Evolutionary conservation across 2,888 invertebrate genomes (phyloP).

Genomic region (Rhagium mordax): DNA sequence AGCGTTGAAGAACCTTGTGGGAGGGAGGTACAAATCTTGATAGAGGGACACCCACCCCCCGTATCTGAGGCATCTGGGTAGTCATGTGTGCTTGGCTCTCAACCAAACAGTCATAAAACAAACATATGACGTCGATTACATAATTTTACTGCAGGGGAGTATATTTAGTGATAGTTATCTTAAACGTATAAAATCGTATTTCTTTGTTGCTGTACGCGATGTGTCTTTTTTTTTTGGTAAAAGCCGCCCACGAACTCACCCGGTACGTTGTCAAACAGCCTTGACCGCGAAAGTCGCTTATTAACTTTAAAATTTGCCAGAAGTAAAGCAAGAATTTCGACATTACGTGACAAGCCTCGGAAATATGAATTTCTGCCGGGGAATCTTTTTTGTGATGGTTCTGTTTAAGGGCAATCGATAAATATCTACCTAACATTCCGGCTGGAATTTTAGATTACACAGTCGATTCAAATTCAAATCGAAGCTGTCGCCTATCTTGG

Average conservation of each 20-base stretch:
- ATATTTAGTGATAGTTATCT: too few species aligned
- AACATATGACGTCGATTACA: too few species aligned
- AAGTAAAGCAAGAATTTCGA: not conserved
- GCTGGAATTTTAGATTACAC: not conserved
- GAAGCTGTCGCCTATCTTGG: not conserved
- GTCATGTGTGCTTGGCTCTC: too few species aligned
- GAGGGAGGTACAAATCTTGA: too few species aligned
- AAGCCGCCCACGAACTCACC: not conserved
- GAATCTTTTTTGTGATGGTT: slow-evolving; percentile 3
- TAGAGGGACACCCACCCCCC: too few species aligned
- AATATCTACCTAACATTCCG: slow-evolving; percentile 7
- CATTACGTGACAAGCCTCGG: not conserved
- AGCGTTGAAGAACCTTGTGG: too few species aligned
- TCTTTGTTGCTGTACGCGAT: too few species aligned
- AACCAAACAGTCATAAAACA: too few species aligned
- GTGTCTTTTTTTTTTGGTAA: not conserved
- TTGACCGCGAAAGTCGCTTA: not conserved
- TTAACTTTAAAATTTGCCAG: slow-evolving; percentile 6
- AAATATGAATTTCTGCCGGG: not conserved
- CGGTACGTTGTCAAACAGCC: not conserved
- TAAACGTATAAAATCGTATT: too few species aligned
- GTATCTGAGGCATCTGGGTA: too few species aligned
- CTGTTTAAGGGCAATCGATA: not conserved
- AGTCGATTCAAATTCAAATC: not conserved
- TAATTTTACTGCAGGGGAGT: too few species aligned